These are phyloP conservation scores for Botia kubotai DNA, from an alignment of 2,797 vertebrate species.

Conservation along the genomic window DNA sequence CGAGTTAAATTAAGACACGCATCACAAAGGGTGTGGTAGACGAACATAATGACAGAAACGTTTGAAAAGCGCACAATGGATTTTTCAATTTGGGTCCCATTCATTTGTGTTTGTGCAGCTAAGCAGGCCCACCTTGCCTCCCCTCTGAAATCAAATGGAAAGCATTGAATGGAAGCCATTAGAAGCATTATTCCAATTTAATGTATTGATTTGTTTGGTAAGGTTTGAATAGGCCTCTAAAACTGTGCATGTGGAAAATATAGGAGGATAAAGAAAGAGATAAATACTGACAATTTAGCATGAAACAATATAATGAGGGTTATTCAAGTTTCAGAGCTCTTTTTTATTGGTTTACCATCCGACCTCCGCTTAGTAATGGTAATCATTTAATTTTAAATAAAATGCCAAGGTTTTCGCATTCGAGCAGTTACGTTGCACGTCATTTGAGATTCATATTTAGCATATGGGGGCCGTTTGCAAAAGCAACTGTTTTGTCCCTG, in stretches of 20 bases:
- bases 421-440: conserved; percentile 29
- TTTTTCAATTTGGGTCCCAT: conserved; percentile 55
- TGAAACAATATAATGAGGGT: conserved; percentile 52
- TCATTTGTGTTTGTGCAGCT: conserved; percentile 58
- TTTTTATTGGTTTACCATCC: conserved; percentile 40
- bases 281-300: conserved; percentile 36
- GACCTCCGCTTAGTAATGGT: conserved; percentile 41
- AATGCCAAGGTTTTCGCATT: conserved; percentile 34
- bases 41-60: conserved; percentile 37
- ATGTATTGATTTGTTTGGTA: conserved; percentile 62
- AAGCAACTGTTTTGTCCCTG: conserved; percentile 59
- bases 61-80: conserved; percentile 51
- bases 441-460: conserved; percentile 61
- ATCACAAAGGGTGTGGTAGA: conserved; percentile 45
- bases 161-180: conserved; percentile 58
- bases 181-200: conserved; percentile 60
- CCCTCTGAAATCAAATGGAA: conserved; percentile 53
- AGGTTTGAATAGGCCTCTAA: conserved; percentile 53
- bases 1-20: conserved; percentile 43
- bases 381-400: conserved; percentile 53
- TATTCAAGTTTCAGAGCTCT: conserved; percentile 18
- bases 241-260: conserved; percentile 34
- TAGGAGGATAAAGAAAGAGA: conserved; percentile 16
- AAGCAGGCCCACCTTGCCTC: conserved; percentile 45
- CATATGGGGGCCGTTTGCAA: conserved; percentile 48